Conservation (phyloP, 2,888 invertebrate genomes). For the Spodoptera picta region DNA sequence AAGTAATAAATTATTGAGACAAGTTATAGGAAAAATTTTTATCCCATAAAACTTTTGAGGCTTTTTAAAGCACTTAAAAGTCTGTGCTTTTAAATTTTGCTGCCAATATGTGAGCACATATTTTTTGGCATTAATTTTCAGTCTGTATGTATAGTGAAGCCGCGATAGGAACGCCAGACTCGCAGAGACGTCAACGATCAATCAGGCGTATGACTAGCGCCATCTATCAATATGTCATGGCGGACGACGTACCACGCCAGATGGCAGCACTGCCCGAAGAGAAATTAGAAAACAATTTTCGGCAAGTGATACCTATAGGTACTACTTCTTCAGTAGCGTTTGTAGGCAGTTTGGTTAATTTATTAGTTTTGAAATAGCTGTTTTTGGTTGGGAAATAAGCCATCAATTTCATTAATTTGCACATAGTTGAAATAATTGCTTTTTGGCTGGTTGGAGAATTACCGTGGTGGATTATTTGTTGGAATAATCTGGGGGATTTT, state of each 20-base stretch:
- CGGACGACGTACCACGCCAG: slow-evolving; percentile 75
- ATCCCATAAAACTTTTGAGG: slow-evolving; percentile 10
- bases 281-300: slow-evolving; percentile 85
- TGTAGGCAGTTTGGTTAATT: slow-evolving; percentile 42
- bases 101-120: slow-evolving; percentile 30
- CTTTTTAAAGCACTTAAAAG: slow-evolving; percentile 4
- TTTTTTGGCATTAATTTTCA: slow-evolving; percentile 47
- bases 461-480: slow-evolving; percentile 16
- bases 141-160: slow-evolving; percentile 41
- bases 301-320: slow-evolving; percentile 59
- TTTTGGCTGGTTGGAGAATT: slow-evolving; percentile 1
- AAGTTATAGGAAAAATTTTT: slow-evolving; percentile 5
- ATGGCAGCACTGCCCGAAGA: slow-evolving; percentile 80
- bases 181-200: slow-evolving; percentile 82
- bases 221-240: slow-evolving; percentile 86
- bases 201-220: slow-evolving; percentile 81
- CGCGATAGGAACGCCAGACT: slow-evolving; percentile 62
- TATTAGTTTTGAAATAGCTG: slow-evolving; percentile 22
- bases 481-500: slow-evolving; percentile 13
- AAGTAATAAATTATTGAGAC: background rate
- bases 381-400: slow-evolving; percentile 26
- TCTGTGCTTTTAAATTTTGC: slow-evolving; percentile 6
- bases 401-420: slow-evolving; percentile 34
- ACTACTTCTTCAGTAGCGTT: slow-evolving; percentile 32
- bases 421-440: slow-evolving; percentile 34